Evolutionary conservation across 1,140 invertebrate species (phyloP), one percentile per base, ranked within the genome.

Genomic region (Pararge aegeria): DNA sequence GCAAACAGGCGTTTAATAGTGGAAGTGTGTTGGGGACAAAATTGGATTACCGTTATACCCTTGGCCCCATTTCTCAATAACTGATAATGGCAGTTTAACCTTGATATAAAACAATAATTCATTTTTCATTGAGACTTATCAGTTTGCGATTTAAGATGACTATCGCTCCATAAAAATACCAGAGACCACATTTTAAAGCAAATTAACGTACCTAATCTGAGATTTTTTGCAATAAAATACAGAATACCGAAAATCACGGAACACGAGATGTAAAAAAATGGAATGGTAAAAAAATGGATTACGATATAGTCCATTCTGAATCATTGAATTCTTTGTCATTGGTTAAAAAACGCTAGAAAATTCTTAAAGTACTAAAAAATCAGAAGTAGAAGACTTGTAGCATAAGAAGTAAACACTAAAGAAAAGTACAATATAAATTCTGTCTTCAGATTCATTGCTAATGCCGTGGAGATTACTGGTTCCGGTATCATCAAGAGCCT

Each of bases 381-480:
- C 13, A 1, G 2, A 16, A 50, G 0, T 15, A n/a, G n/a, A n/a
- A n/a, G n/a, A n/a, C n/a, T n/a, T n/a, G n/a, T n/a, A n/a, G n/a
- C n/a, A n/a, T n/a, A n/a, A n/a, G n/a, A n/a, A n/a, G n/a, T n/a
- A 50, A 16, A 29, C 6, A 16, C 0, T 29, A 54, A 38, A 21
- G 37, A 64, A 59, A 63, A 63, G 59, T 78, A 70, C 53, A 76
- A 46, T 40, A 52, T 61, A 58, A 12, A 40, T 76, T 60, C 66
- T 78, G 53, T 81, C 75, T 74, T 20, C 77, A 87, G 84, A 83
- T 87, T 70, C 61, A 76, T 86, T 51, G 80, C 76, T 0, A 78
- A 72, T 64, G 53, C 58, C 5, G 69, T 88, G 55, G 81, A 82
- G 34, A 67, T 88, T 13, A 66, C 64, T 7, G 75, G 73, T 5